phyloP scores from a whole-genome alignment of 2,113 vertebrate species.

The Larimichthys polyactis region DNA sequence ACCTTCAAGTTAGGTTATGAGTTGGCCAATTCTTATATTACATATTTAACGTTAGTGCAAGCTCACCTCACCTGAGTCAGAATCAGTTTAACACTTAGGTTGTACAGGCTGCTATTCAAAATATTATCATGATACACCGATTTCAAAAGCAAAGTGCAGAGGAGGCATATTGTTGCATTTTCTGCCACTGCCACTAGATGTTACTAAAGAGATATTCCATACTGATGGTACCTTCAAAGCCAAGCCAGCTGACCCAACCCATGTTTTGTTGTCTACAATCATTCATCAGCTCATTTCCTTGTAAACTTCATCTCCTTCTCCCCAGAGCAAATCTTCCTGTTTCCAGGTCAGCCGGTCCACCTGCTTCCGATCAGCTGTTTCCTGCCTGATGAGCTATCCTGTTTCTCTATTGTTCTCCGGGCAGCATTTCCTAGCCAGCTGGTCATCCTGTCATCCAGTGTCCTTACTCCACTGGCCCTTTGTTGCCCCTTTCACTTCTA shows the following conservation, averaged over 20 bases:
- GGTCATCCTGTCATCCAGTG: slow-evolving; percentile 52
- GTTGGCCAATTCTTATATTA: no score
- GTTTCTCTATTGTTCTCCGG: slow-evolving; percentile 70
- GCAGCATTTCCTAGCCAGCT: slow-evolving; percentile 49
- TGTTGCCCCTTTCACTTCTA: neutral
- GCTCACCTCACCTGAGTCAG: no score
- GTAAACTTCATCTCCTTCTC: slow-evolving; percentile 16
- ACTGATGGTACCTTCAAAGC: neutral
- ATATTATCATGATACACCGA: no score
- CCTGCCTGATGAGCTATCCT: slow-evolving; percentile 50
- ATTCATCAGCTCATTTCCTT: neutral
- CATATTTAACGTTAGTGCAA: no score
- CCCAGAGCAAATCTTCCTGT: slow-evolving; percentile 47
- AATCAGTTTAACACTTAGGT: no score
- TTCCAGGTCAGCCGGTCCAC: slow-evolving; percentile 30
- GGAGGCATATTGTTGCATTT: neutral
- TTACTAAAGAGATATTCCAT: slow-evolving; percentile 1
- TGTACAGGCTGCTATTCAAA: no score
- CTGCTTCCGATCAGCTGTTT: slow-evolving; percentile 67
- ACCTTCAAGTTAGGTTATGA: no score
- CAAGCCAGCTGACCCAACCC: neutral
- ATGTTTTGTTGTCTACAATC: neutral
- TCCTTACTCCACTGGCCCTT: slow-evolving; percentile 43
- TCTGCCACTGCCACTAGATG: slow-evolving; percentile 51
- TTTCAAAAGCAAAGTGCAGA: neutral